Base-by-base conservation (phyloP, 2,797 vertebrate genomes). In the Halcyon badia region DNA sequence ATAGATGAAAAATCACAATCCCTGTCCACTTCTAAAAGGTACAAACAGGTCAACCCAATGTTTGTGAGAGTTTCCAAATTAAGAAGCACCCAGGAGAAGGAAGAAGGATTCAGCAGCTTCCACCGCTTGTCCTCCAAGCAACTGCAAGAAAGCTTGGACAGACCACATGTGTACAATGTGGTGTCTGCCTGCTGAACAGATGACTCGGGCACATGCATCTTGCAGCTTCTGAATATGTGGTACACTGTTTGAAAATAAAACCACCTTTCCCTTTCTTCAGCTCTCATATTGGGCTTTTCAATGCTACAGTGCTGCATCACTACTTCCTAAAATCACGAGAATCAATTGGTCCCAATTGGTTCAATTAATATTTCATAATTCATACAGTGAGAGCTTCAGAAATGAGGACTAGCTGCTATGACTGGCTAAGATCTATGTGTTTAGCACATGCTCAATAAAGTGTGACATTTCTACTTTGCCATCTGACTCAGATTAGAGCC, bases 201-300 rank as follows among this genome's bases (percentile, higher is more conserved):
- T 24, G 18, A 30, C 35, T 54, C 0, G 0, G 28, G 54, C 35
- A 60, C 0, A 3, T 0, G 3, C 11, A 48, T 46, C 21, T 33
- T 26, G 14, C 1, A 2, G 25, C 18, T 81, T 80, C 39, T 54
- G 20, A 58, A 31, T 31, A 52, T 6, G 13, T 41, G 42, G 11
- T 49, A 33, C 30, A 11, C 65, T 44, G 6, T 54, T 65, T 70
- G 46, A 52, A 86, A 92, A 66, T 14, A 83, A 68, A 92, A 26
- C 12, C 26, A 68, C 14, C 8, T 60, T 69, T n/a, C 13, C 31
- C 33, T 54, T 37, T n/a, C 41, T 41, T 48, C 46, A 57, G 28
- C 41, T 41, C 11, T 86, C 41, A 39, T 5, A 17, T 3, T 33
- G 70, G 46, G 41, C 28, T 54, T 72, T 86, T 16, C 28, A 71